Base-by-base conservation (phyloP, 1,140 invertebrate genomes). In the Oreohelix idahoensis region DNA sequence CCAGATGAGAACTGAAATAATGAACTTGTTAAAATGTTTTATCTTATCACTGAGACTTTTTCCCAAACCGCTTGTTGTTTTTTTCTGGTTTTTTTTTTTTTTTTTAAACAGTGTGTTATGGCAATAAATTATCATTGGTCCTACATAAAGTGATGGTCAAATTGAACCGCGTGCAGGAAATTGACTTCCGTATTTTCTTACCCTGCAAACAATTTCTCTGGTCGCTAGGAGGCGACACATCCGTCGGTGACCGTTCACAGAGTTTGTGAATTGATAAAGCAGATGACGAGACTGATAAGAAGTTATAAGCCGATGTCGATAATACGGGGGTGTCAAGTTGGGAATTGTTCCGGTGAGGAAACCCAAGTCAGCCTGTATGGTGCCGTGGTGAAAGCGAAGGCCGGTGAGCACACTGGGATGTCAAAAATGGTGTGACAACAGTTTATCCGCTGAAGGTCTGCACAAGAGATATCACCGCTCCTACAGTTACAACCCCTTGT, bases 141-240 rank as follows among this genome's bases (percentile, higher is more conserved):
- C n/a, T n/a, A n/a, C n/a, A n/a, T n/a, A n/a, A 45, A 45, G 5
- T 5, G 42, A 45, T 45, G 42, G 5, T 45, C 42, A 45, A 45
- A 45, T 45, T 15, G 15, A 8, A 15, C 15, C 42, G 5, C 5
- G 42, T 45, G 42, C 42, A n/a, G 53, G 26, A 58, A 58, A 58
- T 58, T 58, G 53, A 58, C 53, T 58, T 10, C 53, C 53, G 53
- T 58, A 58, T 58, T 58, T 58, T 58, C 53, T 58, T 58, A 58
- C 53, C 53, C 53, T 58, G 53, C 53, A 20, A 58, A 58, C 26
- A 58, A 58, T 58, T 58, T 58, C 45, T 58, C 53, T n/a, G 10
- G 53, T 58, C 53, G 53, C 23, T 20, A 5, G 26, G 10, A 15
- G 53, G 53, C 53, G 53, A 58, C 23, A 58, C 53, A 58, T 58